Conservation (phyloP, 2,888 invertebrate species). For the Eremobia ochroleuca region DNA sequence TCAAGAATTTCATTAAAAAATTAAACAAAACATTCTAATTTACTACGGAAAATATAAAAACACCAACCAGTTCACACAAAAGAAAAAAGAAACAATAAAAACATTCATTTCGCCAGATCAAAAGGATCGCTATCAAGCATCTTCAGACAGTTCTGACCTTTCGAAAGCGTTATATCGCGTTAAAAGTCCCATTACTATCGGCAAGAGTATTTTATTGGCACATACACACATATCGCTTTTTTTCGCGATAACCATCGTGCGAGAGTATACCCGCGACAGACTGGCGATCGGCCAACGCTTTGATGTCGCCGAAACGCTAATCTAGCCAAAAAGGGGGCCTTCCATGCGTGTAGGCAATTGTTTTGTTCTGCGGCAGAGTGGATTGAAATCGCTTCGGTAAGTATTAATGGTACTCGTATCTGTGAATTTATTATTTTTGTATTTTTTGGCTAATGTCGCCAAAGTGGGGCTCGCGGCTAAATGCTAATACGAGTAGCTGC, state of each 20-base stretch:
- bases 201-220: conserved; percentile 36
- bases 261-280: conserved; percentile 50
- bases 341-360: conserved; percentile 45
- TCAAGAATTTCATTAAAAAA: conserved; percentile 32
- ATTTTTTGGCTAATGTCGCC: conserved; percentile 7
- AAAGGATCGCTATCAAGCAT: conserved; percentile 44
- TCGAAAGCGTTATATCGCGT: conserved; percentile 20
- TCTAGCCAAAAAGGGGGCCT: conserved; percentile 66
- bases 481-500: too few species aligned
- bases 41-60: conserved; percentile 6
- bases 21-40: conserved; percentile 22
- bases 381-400: conserved; percentile 44
- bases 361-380: conserved; percentile 42
- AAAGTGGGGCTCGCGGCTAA: neutral
- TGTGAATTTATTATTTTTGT: conserved; percentile 32
- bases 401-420: conserved; percentile 43
- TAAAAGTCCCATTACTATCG: conserved; percentile 44
- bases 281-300: conserved; percentile 67
- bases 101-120: conserved; percentile 41
- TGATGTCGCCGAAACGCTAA: conserved; percentile 68
- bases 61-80: conserved; percentile 3
- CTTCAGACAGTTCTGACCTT: conserved; percentile 26
- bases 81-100: conserved; percentile 27
- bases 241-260: conserved; percentile 56
- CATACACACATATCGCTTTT: conserved; percentile 32